Conservation (phyloP, 2,888 invertebrate genomes). For the Drosophila bunnanda region DNA sequence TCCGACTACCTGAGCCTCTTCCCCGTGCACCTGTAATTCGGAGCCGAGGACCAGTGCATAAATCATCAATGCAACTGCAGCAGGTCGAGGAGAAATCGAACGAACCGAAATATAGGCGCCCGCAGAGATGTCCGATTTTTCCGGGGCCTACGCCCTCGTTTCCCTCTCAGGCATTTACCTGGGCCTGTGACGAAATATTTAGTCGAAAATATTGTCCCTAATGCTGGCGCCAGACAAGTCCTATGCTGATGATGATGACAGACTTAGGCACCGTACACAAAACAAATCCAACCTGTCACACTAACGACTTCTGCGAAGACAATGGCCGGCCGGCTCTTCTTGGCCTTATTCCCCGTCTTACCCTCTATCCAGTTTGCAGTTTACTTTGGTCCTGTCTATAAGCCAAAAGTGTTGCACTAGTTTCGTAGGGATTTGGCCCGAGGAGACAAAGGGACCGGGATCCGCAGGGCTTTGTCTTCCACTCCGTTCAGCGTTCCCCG, state of each 20-base stretch:
- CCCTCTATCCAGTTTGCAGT: conserved; percentile 30
- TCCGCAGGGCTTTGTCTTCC: conserved; percentile 68
- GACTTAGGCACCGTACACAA: conserved; percentile 80
- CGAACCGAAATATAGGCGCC: conserved; percentile 72
- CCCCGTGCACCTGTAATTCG: conserved; percentile 69
- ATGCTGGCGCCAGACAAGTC: conserved; percentile 85
- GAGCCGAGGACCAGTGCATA: conserved; percentile 55
- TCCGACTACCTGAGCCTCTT: conserved; percentile 30
- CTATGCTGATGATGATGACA: conserved; percentile 81
- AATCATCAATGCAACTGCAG: conserved; percentile 70
- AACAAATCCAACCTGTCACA: conserved; percentile 83
- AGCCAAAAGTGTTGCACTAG: conserved; percentile 82
- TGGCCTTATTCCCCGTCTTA: not conserved
- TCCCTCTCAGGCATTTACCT: conserved; percentile 29
- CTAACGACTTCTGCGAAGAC: conserved; percentile 84
- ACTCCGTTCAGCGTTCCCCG: conserved; percentile 6
- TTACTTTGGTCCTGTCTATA: conserved; percentile 64
- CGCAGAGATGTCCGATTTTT: conserved; percentile 63
- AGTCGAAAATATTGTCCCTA: conserved; percentile 81
- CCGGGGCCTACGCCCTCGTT: conserved; percentile 58
- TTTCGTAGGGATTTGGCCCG: conserved; percentile 59
- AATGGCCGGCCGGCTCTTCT: conserved; percentile 52
- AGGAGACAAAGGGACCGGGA: conserved; percentile 66
- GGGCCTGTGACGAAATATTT: conserved; percentile 82
- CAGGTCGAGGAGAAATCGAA: conserved; percentile 53